A percentile compares a stretch with the other conserved stretches of the same genome.
Evolutionary conservation across 1,140 invertebrate species (phyloP).

Genomic region (Euschistus heros): DNA sequence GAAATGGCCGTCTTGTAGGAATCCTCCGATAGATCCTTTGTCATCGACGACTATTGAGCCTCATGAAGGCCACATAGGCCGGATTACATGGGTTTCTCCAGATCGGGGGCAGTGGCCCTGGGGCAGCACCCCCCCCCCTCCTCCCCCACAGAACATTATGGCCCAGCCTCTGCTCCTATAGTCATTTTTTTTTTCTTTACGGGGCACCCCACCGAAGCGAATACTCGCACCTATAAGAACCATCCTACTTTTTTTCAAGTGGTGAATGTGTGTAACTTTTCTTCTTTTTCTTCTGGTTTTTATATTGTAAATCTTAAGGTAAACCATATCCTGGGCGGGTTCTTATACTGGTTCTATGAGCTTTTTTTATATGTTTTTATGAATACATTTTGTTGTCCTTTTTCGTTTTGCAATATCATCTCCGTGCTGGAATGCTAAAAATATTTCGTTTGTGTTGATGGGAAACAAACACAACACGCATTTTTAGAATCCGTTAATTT

Average conservation of each 20-base stretch:
- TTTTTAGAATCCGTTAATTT: too few relatives aligned
- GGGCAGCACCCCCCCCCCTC: too few relatives aligned
- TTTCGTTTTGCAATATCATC: too few relatives aligned
- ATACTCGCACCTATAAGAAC: slow-evolving; percentile 1
- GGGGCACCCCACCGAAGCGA: background rate
- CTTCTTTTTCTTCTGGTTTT: background rate
- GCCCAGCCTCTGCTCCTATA: background rate
- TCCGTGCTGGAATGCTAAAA: background rate
- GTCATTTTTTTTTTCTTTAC: slow-evolving; percentile 3
- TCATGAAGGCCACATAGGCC: background rate
- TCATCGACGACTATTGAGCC: too few relatives aligned
- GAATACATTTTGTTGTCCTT: too few relatives aligned
- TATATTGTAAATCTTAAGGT: background rate
- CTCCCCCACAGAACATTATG: background rate
- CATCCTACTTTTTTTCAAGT: background rate
- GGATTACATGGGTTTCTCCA: slow-evolving; percentile 12
- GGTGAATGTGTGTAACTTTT: too few relatives aligned
- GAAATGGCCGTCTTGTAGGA: background rate
- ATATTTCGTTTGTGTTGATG: background rate
- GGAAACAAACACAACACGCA: too few relatives aligned
- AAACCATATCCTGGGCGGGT: too few relatives aligned
- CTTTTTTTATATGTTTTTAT: too few relatives aligned
- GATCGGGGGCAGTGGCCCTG: background rate
- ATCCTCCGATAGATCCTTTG: background rate
- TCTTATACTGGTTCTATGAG: too few relatives aligned